phyloP scores from a whole-genome alignment of 2,797 vertebrate species.

The Serranus cabrilla region DNA sequence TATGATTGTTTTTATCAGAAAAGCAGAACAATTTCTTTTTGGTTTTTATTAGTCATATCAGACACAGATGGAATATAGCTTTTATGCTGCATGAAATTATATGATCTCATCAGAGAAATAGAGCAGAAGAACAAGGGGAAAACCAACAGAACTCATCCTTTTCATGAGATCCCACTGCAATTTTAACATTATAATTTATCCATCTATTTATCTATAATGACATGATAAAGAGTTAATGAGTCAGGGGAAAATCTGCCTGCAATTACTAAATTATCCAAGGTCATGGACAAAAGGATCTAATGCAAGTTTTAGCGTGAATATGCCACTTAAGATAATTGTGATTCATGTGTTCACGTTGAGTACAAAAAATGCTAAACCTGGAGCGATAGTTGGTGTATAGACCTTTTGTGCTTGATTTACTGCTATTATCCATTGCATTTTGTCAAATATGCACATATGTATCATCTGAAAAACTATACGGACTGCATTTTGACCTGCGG shows the following conservation, averaged over 20 bases:
- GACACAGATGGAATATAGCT: conserved; percentile 29
- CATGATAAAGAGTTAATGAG: neutral
- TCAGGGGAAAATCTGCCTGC: neutral
- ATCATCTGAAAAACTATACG: neutral
- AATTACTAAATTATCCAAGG: neutral
- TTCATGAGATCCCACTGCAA: conserved; percentile 2
- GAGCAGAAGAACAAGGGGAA: neutral
- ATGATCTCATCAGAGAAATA: conserved; percentile 9
- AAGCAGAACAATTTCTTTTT: conserved; percentile 2
- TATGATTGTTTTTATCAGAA: conserved; percentile 19
- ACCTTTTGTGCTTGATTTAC: neutral
- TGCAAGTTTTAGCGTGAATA: neutral
- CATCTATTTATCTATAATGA: conserved; percentile 9
- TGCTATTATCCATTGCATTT: neutral
- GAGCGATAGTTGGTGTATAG: too few species aligned
- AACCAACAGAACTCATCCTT: neutral
- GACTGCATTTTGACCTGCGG: neutral
- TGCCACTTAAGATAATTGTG: neutral
- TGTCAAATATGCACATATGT: neutral
- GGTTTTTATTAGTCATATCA: conserved; percentile 15
- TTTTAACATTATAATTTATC: conserved; percentile 1
- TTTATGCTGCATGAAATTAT: conserved; percentile 19
- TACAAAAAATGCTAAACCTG: neutral
- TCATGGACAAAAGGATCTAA: neutral
- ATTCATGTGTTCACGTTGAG: neutral